Evolutionary conservation across 2,113 vertebrate genomes (phyloP).

Genomic region (Siniperca knerii): DNA sequence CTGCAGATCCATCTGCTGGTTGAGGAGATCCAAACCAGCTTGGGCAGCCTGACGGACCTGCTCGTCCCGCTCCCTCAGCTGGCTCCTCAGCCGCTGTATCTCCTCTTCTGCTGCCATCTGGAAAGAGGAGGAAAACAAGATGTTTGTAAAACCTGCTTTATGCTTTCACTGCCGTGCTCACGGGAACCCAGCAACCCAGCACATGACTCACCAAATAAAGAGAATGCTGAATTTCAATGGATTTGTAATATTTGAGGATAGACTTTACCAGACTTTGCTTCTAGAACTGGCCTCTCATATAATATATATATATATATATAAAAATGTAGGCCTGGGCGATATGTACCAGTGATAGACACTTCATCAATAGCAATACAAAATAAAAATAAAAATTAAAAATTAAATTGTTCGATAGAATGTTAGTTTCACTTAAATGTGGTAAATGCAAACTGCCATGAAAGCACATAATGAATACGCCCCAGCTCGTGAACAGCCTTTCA

Average conservation of each 20-base stretch:
- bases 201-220: background rate
- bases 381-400: too few species aligned
- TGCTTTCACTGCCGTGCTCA: background rate
- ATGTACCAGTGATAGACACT: too few species aligned
- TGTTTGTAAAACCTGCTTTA: background rate
- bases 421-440: too few species aligned
- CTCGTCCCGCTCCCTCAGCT: conserved; percentile 88
- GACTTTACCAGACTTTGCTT: background rate
- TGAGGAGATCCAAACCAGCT: conserved; percentile 91
- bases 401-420: too few species aligned
- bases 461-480: too few species aligned
- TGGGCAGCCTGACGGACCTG: conserved; percentile 90
- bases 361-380: too few species aligned
- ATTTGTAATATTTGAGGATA: background rate
- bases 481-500: too few species aligned
- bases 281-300: background rate
- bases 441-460: too few species aligned
- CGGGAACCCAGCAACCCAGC: background rate
- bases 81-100: conserved; percentile 81
- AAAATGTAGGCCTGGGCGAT: too few species aligned
- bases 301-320: too few species aligned
- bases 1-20: conserved; percentile 90
- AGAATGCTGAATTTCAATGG: background rate
- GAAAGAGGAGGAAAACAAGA: background rate
- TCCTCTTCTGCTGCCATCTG: conserved; percentile 83